phyloP scores from a whole-genome alignment of 2,113 vertebrate genomes.

The Nothobranchius furzeri region DNA sequence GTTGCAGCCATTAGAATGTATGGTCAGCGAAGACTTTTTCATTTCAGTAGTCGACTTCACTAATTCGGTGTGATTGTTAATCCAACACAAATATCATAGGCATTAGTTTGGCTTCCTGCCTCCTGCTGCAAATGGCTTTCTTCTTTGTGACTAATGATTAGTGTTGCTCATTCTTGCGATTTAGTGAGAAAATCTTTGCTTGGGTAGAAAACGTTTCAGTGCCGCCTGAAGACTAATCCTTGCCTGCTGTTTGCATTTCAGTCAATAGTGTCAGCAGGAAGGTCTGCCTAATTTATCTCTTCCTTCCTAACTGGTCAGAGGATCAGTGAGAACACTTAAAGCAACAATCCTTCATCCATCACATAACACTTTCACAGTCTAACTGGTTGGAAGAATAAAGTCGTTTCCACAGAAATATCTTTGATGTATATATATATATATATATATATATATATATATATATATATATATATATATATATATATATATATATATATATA shows the following conservation, averaged over 20 bases:
- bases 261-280: constrained; percentile 58
- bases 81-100: constrained; percentile 21
- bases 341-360: constrained; percentile 38
- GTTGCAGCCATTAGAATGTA: too few relatives aligned
- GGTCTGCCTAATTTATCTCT: constrained; percentile 62
- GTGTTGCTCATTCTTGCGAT: constrained; percentile 26
- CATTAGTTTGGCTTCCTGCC: constrained; percentile 24
- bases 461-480: too few relatives aligned
- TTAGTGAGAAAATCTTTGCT: constrained; percentile 15
- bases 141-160: constrained; percentile 41
- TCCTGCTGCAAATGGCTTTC: constrained; percentile 13
- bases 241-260: constrained; percentile 61
- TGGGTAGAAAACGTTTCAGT: constrained; percentile 39
- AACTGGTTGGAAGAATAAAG: neutral
- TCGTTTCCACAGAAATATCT: too few relatives aligned
- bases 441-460: too few relatives aligned
- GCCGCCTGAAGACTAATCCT: constrained; percentile 46
- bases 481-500: too few relatives aligned
- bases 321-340: constrained; percentile 50
- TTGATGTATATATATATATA: too few relatives aligned
- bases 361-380: neutral
- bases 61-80: constrained; percentile 12
- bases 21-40: neutral
- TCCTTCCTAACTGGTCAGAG: constrained; percentile 32
- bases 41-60: neutral